phyloP scores from a whole-genome alignment of 2,113 vertebrate species.

The Burhinus oedicnemus region DNA sequence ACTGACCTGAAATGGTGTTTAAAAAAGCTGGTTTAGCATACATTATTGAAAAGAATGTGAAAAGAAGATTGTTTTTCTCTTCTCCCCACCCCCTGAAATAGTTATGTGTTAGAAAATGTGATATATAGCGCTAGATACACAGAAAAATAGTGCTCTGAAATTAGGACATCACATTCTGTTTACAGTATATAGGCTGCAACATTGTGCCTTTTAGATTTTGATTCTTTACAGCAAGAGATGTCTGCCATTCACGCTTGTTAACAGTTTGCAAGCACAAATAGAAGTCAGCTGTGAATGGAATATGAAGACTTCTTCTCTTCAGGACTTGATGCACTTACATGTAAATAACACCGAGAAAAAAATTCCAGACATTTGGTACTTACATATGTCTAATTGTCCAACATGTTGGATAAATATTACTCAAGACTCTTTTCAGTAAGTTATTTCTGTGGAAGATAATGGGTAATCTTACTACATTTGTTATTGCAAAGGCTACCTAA shows the following conservation, averaged over 20 bases:
- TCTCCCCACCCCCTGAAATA: background rate
- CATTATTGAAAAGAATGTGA: background rate
- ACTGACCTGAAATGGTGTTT: background rate
- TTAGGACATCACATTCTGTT: background rate
- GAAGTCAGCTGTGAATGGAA: constrained; percentile 54
- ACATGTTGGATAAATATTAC: constrained; percentile 58
- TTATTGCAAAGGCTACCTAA: constrained; percentile 59
- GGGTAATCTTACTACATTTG: constrained; percentile 47
- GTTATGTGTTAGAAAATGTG: background rate
- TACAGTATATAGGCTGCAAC: background rate
- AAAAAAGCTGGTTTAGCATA: background rate
- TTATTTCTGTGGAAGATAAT: constrained; percentile 62
- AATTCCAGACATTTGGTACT: constrained; percentile 43
- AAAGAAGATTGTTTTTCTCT: background rate
- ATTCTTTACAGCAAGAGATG: background rate
- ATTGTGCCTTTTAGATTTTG: background rate
- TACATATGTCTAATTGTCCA: constrained; percentile 54
- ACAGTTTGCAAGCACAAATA: constrained; percentile 21
- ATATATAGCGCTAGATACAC: background rate
- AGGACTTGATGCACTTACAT: constrained; percentile 31
- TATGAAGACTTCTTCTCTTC: constrained; percentile 21
- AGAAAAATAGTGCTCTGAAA: background rate
- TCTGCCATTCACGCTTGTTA: constrained; percentile 19
- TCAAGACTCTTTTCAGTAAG: constrained; percentile 26
- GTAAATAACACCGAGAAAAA: constrained; percentile 47